Evolutionary conservation across 1,140 invertebrate species (phyloP).

Genomic region (Vollenhovia emeryi): DNA sequence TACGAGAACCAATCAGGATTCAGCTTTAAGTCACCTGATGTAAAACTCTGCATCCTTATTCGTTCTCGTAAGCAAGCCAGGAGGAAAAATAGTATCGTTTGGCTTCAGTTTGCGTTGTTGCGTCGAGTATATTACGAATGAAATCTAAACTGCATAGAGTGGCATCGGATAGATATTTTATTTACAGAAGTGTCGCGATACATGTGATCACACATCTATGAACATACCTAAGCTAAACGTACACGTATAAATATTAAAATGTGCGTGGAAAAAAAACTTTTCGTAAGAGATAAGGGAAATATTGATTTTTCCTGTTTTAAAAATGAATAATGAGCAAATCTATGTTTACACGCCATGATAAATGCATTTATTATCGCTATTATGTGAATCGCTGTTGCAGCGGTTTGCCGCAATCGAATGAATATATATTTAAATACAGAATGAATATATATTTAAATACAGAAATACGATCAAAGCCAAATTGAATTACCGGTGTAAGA

Average conservation of each 20-base stretch:
- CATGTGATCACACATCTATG: neutral
- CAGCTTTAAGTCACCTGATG: too few relatives aligned
- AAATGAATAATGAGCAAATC: neutral
- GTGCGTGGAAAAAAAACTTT: neutral
- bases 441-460: neutral
- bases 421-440: neutral
- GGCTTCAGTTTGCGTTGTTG: neutral
- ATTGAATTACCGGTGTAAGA: neutral
- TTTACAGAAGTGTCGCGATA: neutral
- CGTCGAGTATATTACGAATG: neutral
- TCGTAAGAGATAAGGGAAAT: neutral
- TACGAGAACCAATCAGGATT: too few relatives aligned
- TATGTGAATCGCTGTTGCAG: neutral
- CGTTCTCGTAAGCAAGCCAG: too few relatives aligned
- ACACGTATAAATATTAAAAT: neutral
- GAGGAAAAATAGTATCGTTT: too few relatives aligned
- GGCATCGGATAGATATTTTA: conserved; percentile 12
- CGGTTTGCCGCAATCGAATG: neutral
- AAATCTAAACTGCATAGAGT: conserved; percentile 1
- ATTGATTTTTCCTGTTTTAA: neutral
- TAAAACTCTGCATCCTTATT: too few relatives aligned
- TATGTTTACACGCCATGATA: neutral
- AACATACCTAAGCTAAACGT: neutral
- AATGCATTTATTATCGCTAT: neutral
- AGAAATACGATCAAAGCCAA: conserved; percentile 3